Evolutionary conservation across 2,888 invertebrate genomes (phyloP).

Genomic region (Leucozona laternaria): DNA sequence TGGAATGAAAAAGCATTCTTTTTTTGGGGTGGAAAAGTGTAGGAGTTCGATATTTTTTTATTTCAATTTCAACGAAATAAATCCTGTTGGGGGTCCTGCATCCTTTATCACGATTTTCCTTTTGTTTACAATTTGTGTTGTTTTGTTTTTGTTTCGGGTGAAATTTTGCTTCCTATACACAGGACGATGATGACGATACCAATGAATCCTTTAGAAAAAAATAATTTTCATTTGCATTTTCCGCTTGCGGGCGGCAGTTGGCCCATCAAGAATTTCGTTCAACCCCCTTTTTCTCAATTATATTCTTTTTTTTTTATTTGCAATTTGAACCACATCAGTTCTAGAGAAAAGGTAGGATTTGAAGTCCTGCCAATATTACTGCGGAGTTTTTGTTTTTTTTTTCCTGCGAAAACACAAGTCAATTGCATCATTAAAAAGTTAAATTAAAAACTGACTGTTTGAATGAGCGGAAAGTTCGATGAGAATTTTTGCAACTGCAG

Average conservation of each 20-base stretch:
- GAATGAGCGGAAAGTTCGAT: slow-evolving; percentile 49
- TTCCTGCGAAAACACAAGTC: slow-evolving; percentile 44
- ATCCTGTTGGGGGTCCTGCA: slow-evolving; percentile 18
- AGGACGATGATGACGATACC: slow-evolving; percentile 5
- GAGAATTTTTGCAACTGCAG: slow-evolving; percentile 27
- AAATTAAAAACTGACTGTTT: slow-evolving; percentile 63
- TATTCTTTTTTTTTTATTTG: slow-evolving; percentile 3
- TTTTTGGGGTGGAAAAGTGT: slow-evolving; percentile 19
- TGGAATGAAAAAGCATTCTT: slow-evolving; percentile 3
- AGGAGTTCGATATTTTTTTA: slow-evolving; percentile 47
- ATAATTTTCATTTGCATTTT: slow-evolving; percentile 66
- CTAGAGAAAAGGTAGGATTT: slow-evolving; percentile 26
- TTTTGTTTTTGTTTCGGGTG: slow-evolving; percentile 15
- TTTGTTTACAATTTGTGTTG: not conserved
- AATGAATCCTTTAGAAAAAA: slow-evolving; percentile 56
- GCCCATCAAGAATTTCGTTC: not conserved
- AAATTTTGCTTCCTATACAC: slow-evolving; percentile 61
- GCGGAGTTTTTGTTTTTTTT: slow-evolving; percentile 10
- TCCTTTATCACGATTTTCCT: slow-evolving; percentile 3
- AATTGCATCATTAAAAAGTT: slow-evolving; percentile 74
- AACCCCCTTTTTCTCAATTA: slow-evolving; percentile 16
- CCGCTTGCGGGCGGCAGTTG: slow-evolving; percentile 47
- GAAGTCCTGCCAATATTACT: slow-evolving; percentile 41
- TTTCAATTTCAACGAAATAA: slow-evolving; percentile 11
- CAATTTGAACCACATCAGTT: slow-evolving; percentile 21